Base-by-base conservation (phyloP, 2,797 vertebrate genomes). In the Gastrophryne carolinensis region DNA sequence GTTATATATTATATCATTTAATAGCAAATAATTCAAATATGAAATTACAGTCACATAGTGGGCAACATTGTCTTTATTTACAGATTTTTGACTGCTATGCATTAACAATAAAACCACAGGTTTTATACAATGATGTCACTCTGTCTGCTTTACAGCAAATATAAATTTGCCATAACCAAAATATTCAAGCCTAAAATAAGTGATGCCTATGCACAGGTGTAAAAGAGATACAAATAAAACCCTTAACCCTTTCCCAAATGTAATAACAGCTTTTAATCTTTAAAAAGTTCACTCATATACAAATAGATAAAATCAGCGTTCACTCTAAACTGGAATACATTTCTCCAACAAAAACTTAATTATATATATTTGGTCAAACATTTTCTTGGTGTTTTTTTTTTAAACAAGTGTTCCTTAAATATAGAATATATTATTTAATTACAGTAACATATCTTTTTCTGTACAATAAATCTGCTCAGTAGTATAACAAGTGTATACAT, bases 371-470 rank as follows among this genome's bases (percentile, higher is more conserved):
- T 73, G 63, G 69, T 80, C 79, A 64, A 80, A 54, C 56, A 5
- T 39, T 67, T 72, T 29, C 37, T 62, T 52, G 41, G 53, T 52
- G 41, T 72, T 66, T 17, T 72, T 66, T 17, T 72, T 29, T 53
- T 72, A 64, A 78, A 56, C 35, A 72, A 82, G 82, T 86, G 83
- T 81, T 79, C 71, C 78, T 86, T 85, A 83, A 87, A 93, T 95
- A 93, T 92, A 93, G 91, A 94, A 93, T 91, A 94, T 91, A 93
- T 92, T 95, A 93, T 94, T 64, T 93, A 88, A 92, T 93, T 94
- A 93, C 91, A 94, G 92, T 93, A 90, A 94, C 88, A 94, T 90
- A 91, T 90, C 88, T 86, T 84, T 85, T 87, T 88, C 91, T 95
- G 91, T 94, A 94, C 93, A 94, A 86, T 85, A 83, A 85, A 90